Evolutionary conservation across 2,888 invertebrate species (phyloP).

Genomic region (Eumacrocentrus americanus): DNA sequence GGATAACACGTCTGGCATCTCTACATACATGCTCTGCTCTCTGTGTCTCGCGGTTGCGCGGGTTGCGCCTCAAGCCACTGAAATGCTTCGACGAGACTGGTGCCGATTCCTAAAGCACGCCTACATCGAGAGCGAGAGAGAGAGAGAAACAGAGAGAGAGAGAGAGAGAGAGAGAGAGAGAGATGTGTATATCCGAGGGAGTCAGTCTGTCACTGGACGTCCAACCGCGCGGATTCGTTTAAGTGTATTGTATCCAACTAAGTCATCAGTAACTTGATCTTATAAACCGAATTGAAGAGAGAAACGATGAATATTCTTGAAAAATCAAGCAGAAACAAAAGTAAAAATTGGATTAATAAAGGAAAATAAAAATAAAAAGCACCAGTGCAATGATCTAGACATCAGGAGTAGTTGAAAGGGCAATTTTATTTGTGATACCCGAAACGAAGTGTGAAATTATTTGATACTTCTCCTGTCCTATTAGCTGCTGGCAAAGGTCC

Average conservation of each 20-base stretch:
- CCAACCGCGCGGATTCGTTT: neutral
- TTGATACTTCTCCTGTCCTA: no score
- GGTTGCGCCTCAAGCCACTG: slow-evolving; percentile 12
- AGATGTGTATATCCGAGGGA: neutral
- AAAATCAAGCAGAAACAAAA: no score
- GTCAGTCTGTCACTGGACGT: neutral
- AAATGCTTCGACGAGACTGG: neutral
- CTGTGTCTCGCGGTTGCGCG: slow-evolving; percentile 19
- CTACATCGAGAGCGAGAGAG: neutral
- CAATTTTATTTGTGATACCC: no score
- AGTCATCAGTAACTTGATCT: no score
- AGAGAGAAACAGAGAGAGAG: neutral
- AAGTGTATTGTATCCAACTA: neutral
- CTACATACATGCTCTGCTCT: slow-evolving; percentile 5
- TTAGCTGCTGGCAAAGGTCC: no score
- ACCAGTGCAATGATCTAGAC: no score
- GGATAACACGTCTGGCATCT: no score
- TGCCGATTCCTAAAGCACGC: neutral
- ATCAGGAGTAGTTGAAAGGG: no score
- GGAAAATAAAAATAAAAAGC: no score
- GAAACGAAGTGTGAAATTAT: no score
- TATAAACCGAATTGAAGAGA: neutral
- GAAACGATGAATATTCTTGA: no score
- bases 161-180: neutral
- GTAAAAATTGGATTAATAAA: no score